Conservation (phyloP, 2,888 invertebrate genomes). For the Chrysodeixis includens region DNA sequence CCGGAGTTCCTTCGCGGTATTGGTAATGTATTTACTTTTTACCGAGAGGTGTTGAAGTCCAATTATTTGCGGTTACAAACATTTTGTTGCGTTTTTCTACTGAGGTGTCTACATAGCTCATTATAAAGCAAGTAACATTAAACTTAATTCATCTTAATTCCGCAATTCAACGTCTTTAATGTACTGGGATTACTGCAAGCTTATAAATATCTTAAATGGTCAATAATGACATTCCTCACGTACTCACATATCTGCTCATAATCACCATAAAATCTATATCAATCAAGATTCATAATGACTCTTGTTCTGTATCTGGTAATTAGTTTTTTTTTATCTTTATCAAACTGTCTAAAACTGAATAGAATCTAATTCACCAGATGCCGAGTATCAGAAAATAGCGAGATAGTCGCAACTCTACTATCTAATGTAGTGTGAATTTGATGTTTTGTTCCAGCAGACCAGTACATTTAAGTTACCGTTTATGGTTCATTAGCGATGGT, state of each 20-base stretch:
- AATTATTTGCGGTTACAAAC: slow-evolving; percentile 3
- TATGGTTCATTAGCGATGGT: slow-evolving; percentile 3
- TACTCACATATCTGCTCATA: neutral
- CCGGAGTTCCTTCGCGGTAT: neutral
- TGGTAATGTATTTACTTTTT: slow-evolving; percentile 7
- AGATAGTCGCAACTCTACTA: neutral
- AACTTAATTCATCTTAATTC: neutral
- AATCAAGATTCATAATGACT: neutral
- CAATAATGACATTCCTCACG: neutral
- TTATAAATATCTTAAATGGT: neutral
- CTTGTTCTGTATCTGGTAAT: neutral
- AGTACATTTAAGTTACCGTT: neutral
- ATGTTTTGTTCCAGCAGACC: neutral
- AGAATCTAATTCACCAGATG: neutral
- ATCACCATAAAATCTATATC: neutral
- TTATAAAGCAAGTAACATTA: slow-evolving; percentile 5
- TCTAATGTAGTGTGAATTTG: neutral
- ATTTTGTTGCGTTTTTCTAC: neutral
- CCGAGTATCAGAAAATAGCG: neutral
- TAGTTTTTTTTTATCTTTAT: neutral
- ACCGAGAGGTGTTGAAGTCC: neutral
- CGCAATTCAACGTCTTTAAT: neutral
- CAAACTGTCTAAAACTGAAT: too few species aligned
- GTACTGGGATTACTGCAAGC: neutral
- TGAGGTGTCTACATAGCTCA: neutral